Conservation (phyloP, 2,113 vertebrate genomes). For the Recurvirostra avosetta region DNA sequence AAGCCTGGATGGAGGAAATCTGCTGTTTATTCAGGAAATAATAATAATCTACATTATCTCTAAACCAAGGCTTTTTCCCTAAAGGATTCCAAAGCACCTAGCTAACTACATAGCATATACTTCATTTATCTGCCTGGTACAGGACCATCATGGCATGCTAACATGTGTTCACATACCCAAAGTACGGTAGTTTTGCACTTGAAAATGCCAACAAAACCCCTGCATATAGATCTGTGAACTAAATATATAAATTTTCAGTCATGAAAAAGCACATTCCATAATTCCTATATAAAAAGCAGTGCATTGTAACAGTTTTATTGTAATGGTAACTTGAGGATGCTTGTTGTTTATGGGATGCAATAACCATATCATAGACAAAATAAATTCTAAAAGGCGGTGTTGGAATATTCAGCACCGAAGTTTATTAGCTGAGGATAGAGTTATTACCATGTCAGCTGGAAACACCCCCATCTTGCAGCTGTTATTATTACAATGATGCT, state of each 20-base stretch:
- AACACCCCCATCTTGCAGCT: not conserved
- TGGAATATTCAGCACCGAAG: not conserved
- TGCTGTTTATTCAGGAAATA: not conserved
- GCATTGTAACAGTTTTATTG: conserved; percentile 62
- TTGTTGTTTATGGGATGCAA: conserved; percentile 67
- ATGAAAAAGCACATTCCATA: conserved; percentile 16
- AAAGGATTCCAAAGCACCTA: not conserved
- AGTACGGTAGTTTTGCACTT: not conserved
- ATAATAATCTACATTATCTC: not conserved
- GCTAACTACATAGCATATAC: not conserved
- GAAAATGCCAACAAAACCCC: not conserved
- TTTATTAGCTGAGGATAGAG: conserved; percentile 45
- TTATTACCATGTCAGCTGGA: conserved; percentile 9
- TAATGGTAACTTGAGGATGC: conserved; percentile 62
- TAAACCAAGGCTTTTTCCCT: not conserved
- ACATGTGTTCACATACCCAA: rapidly evolving
- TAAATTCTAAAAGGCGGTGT: conserved; percentile 17
- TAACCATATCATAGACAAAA: conserved; percentile 54
- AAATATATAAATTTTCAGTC: not conserved
- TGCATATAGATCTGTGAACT: not conserved
- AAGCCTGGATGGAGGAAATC: not conserved
- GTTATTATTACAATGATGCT: not conserved
- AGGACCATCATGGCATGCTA: not conserved
- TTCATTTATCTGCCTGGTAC: not conserved
- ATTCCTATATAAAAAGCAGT: conserved; percentile 41